Percentiles rank a stretch among this genome's conserved stretches.
Evolutionary conservation across 2,888 invertebrate genomes (phyloP).

Genomic region (Ichneumoninae sp.): DNA sequence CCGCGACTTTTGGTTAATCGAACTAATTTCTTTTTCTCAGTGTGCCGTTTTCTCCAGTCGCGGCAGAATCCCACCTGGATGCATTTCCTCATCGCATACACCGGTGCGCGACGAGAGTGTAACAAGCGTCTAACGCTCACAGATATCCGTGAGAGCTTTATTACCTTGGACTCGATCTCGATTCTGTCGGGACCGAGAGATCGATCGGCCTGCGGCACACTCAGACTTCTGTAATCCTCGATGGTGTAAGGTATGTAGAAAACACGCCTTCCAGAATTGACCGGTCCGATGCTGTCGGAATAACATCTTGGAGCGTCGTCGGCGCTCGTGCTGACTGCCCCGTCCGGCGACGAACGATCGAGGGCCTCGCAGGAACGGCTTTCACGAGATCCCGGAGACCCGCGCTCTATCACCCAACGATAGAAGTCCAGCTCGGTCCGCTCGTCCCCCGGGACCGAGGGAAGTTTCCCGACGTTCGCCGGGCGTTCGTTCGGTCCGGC

Average conservation of each 20-base stretch:
- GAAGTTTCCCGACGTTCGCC: constrained; percentile 63
- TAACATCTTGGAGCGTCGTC: constrained; percentile 36
- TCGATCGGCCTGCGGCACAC: constrained; percentile 74
- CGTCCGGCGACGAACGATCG: constrained; percentile 37
- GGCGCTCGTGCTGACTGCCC: constrained; percentile 40
- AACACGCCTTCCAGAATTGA: constrained; percentile 40
- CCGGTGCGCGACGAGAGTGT: background rate
- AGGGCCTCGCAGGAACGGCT: constrained; percentile 64
- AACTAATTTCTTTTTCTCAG: too few species aligned
- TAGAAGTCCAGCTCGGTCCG: constrained; percentile 76
- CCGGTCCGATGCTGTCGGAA: constrained; percentile 62
- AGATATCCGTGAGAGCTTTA: background rate
- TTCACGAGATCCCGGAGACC: constrained; percentile 56
- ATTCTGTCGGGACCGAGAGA: constrained; percentile 76
- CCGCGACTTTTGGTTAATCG: too few species aligned
- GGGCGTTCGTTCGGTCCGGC: constrained; percentile 73
- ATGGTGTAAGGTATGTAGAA: constrained; percentile 75
- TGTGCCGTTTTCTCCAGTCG: too few species aligned
- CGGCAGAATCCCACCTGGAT: too few species aligned
- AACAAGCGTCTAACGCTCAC: background rate
- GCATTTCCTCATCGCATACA: too few species aligned
- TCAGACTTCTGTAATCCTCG: constrained; percentile 74
- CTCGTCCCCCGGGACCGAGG: constrained; percentile 75
- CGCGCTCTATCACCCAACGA: constrained; percentile 69
- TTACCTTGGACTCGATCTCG: constrained; percentile 74